Percentiles rank a stretch among this genome's conserved stretches.
Evolutionary conservation across 2,797 vertebrate species (phyloP).

Genomic region (Acomys russatus): DNA sequence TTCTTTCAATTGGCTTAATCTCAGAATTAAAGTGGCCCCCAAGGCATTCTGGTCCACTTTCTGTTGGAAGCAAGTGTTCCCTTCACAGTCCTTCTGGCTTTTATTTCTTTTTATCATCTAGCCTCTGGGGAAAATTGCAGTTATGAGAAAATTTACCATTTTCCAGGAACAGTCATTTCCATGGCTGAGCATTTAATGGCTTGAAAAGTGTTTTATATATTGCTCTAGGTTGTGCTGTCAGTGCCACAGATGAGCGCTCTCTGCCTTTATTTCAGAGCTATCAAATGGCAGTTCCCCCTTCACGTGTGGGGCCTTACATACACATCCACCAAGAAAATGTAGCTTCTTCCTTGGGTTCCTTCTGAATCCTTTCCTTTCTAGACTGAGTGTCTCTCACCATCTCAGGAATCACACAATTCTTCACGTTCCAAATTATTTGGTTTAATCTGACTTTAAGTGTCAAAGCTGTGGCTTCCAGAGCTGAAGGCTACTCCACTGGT

Average conservation of each 20-base stretch:
- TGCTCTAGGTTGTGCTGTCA: background rate
- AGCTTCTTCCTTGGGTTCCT: background rate
- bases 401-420: background rate
- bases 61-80: background rate
- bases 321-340: background rate
- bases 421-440: background rate
- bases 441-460: slow-evolving; percentile 8
- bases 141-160: slow-evolving; percentile 42
- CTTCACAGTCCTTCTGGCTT: background rate
- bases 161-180: slow-evolving; percentile 36
- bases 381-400: background rate
- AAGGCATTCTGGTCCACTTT: background rate
- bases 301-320: background rate
- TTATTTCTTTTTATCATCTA: background rate
- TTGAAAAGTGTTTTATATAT: slow-evolving; percentile 34
- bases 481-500: background rate
- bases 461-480: slow-evolving; percentile 5
- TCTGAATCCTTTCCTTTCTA: background rate
- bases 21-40: background rate
- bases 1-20: background rate
- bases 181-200: slow-evolving; percentile 23
- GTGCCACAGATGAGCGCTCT: background rate
- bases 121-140: background rate
- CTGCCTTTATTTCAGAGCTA: background rate
- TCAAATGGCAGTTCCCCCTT: background rate